Evolutionary conservation across 2,888 invertebrate genomes (phyloP).

Genomic region (Xestobium rufovillosum): DNA sequence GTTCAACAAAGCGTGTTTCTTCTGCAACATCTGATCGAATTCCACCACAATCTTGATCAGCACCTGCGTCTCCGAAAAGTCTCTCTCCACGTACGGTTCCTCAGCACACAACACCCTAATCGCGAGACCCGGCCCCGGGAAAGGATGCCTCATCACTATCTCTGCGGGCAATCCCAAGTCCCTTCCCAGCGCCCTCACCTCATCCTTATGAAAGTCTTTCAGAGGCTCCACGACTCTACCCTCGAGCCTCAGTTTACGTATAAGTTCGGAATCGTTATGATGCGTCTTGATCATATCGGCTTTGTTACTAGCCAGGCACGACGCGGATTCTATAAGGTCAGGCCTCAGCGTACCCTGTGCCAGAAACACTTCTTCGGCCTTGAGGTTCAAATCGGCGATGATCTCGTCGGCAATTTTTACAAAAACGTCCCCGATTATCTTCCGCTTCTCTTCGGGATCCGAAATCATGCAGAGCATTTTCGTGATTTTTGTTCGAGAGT

Average conservation of each 20-base stretch:
- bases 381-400: constrained; percentile 77
- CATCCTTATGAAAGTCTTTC: constrained; percentile 98
- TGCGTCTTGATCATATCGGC: constrained; percentile 98
- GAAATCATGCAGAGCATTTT: constrained; percentile 77
- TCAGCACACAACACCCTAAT: constrained; percentile 94
- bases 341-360: constrained; percentile 96
- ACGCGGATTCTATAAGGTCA: constrained; percentile 97
- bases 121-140: constrained; percentile 97
- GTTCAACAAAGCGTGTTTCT: constrained; percentile 86
- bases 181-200: constrained; percentile 81
- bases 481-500: constrained; percentile 58
- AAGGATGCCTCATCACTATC: constrained; percentile 92
- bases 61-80: constrained; percentile 93
- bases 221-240: constrained; percentile 89
- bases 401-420: constrained; percentile 89
- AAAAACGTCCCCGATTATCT: constrained; percentile 98
- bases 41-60: constrained; percentile 92
- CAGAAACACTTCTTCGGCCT: constrained; percentile 85
- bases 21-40: constrained; percentile 83
- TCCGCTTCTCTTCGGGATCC: constrained; percentile 96
- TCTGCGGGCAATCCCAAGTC: constrained; percentile 82
- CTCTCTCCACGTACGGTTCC: constrained; percentile 88
- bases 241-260: constrained; percentile 57
- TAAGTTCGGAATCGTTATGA: constrained; percentile 96
- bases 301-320: constrained; percentile 66